Percentiles rank a stretch among this genome's conserved stretches.
Evolutionary conservation across 2,888 invertebrate genomes (phyloP).

Genomic region (Ariolimax columbianus): DNA sequence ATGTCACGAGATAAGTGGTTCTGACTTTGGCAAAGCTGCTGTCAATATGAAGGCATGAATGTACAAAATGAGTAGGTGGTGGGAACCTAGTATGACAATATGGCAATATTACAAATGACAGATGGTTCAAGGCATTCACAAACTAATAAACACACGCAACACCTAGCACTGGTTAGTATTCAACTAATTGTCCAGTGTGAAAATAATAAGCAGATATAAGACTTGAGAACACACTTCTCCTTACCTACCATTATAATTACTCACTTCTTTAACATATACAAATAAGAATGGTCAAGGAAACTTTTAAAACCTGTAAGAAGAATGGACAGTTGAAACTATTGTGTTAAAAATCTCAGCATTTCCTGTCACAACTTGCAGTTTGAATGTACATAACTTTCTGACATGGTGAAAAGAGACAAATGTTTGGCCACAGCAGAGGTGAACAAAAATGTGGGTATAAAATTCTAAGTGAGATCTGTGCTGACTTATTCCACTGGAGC

Average conservation of each 20-base stretch:
- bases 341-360: background rate
- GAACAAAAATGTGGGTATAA: background rate
- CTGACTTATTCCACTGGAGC: conserved; percentile 20
- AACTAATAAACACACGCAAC: no score
- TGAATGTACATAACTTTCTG: background rate
- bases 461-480: background rate
- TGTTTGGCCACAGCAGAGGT: background rate
- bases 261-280: background rate
- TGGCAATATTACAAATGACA: background rate
- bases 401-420: background rate
- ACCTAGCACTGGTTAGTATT: background rate
- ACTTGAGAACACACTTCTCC: background rate
- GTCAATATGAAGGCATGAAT: background rate
- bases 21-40: background rate
- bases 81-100: background rate
- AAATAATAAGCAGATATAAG: background rate
- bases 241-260: background rate
- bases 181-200: background rate
- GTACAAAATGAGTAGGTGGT: background rate
- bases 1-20: background rate
- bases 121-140: background rate
- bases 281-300: background rate
- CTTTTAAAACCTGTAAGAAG: background rate
- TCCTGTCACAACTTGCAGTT: background rate
- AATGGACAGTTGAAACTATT: background rate